Base-by-base conservation (phyloP, 2,797 vertebrate species). In the Prionace glauca region DNA sequence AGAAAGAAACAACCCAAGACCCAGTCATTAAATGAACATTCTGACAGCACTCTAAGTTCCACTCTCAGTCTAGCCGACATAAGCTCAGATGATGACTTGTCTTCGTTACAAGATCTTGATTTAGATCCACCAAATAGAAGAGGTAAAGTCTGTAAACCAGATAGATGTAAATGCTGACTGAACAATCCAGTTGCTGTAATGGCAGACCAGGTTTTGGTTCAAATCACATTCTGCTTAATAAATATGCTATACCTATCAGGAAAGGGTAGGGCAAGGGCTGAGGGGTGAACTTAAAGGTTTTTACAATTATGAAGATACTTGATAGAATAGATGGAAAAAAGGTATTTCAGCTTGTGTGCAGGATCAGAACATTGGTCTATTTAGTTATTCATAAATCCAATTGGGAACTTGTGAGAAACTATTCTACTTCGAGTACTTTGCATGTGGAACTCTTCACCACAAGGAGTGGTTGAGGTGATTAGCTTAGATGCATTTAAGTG, bases 61-160 rank as follows among this genome's bases (percentile, higher is more conserved):
- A 98, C 97, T 7, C 97, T 97, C 7, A 98, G 97, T 95, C 97
- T 98, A 95, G 97, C 97, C 26, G 97, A 97, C 96, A 97, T 98
- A 96, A 98, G 96, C 95, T 96, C 98, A 2, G 96, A 98, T 8
- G 98, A 98, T 8, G 97, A 98, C 86, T 97, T 98, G 71, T 98
- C 98, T 12, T 98, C 97, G 96, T 96, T 97, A 14, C 92, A 97
- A 2, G 96, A 97, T 8, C 67, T 36, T 26, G 90, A 60, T 95
- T 74, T 77, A 56, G 32, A 50, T 74, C 24, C 69, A 32, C 93
- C 41, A 26, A 5, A 0, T 72, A 77, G 29, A 77, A 95, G 32
- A 95, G 93, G 93, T 95, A 74, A 95, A 56, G 16, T 22, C 69
- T 36, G 18, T n/a, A 67, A 92, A 92, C 32, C 20, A 24, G 9